A percentile compares a stretch with the other conserved stretches of the same genome.
phyloP scores from a whole-genome alignment of 2,888 invertebrate species.

The Pristionchus maxplancki region DNA sequence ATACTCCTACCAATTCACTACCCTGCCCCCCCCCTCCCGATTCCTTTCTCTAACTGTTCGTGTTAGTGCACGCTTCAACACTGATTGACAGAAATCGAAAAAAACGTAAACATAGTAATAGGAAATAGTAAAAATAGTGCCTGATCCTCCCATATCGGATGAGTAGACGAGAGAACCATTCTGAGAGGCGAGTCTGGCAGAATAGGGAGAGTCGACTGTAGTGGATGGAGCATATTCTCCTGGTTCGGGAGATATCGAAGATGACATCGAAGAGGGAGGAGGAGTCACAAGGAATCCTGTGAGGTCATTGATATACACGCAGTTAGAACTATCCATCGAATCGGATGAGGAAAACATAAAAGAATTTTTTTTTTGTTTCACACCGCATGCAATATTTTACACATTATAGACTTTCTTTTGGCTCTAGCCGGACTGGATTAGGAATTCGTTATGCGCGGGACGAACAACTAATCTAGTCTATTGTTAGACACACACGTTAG shows the following conservation, averaged over 20 bases:
- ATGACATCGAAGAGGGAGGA: conserved; percentile 47
- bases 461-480: background rate
- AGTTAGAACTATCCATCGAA: background rate
- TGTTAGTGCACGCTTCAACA: conserved; percentile 27
- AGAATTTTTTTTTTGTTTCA: background rate
- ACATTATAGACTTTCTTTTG: background rate
- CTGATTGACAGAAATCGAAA: background rate
- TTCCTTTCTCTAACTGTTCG: background rate
- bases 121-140: conserved; percentile 48
- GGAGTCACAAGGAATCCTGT: conserved; percentile 34
- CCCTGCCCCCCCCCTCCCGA: background rate
- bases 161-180: conserved; percentile 67
- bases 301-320: background rate
- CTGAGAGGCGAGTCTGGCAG: conserved; percentile 55
- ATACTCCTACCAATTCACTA: background rate
- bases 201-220: conserved; percentile 53
- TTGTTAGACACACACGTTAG: background rate
- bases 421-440: background rate
- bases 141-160: conserved; percentile 62
- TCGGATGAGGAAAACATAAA: background rate
- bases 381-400: conserved; percentile 24
- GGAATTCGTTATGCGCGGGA: background rate
- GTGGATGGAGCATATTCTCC: conserved; percentile 20
- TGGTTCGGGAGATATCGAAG: conserved; percentile 30
- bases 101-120: background rate